These are phyloP conservation scores for Clepsis dumicolana DNA, from an alignment of 2,888 invertebrate genomes.

Conservation along the genomic window DNA sequence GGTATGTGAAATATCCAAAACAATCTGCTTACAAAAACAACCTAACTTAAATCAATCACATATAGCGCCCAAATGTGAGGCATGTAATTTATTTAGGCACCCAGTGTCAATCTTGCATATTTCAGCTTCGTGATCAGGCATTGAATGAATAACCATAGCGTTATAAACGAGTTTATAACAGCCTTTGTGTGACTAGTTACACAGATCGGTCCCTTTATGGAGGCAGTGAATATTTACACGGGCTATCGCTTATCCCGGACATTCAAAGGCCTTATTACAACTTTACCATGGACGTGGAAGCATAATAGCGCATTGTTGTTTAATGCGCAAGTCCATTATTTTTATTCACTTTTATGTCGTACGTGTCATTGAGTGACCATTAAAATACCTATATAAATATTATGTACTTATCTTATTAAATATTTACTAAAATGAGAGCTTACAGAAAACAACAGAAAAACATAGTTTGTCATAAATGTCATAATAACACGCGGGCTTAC, in stretches of 20 bases:
- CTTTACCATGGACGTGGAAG: constrained; percentile 6
- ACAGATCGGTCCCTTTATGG: constrained; percentile 26
- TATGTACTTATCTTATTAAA: too few relatives aligned
- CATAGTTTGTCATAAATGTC: too few relatives aligned
- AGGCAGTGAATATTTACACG: constrained; percentile 33
- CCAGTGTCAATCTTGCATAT: constrained; percentile 7
- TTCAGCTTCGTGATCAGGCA: constrained; percentile 15
- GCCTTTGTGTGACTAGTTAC: constrained; percentile 1
- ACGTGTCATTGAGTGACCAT: not conserved
- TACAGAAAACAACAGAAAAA: not conserved
- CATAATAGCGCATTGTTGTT: constrained; percentile 20
- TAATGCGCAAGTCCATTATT: not conserved
- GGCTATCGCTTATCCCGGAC: constrained; percentile 24
- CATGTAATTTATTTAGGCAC: not conserved
- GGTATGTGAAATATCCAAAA: too few relatives aligned
- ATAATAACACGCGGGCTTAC: too few relatives aligned
- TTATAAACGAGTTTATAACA: constrained; percentile 20
- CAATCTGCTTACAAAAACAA: too few relatives aligned
- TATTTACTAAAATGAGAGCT: too few relatives aligned
- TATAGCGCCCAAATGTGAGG: too few relatives aligned
- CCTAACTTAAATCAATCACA: too few relatives aligned
- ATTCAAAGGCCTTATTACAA: constrained; percentile 14
- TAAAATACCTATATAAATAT: not conserved
- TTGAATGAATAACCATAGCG: constrained; percentile 8
- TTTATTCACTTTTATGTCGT: not conserved